Conservation (phyloP, 37 sponge, comb jelly and placozoan genomes). For the Crambe crambe region DNA sequence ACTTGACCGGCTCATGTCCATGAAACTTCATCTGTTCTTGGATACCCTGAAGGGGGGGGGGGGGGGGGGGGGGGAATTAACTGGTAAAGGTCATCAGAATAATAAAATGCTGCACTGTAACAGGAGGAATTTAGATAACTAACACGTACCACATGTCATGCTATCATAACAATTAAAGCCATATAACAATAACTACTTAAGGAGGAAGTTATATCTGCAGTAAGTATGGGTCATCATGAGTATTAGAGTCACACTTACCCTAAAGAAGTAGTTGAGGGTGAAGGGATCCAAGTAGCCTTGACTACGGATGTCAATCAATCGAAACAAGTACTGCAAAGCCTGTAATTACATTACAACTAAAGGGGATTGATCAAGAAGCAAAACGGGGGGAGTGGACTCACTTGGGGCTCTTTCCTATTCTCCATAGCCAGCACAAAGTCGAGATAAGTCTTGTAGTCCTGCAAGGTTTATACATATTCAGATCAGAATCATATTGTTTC, state of each 20-base stretch:
- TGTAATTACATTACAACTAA: constrained; percentile 4
- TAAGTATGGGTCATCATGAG: not conserved
- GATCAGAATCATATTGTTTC: not conserved
- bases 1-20: constrained; percentile 86
- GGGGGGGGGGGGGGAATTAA: not conserved
- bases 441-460: constrained; percentile 97
- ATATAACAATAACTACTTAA: too few species aligned
- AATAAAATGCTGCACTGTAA: too few species aligned
- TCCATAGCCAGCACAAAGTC: constrained; percentile 99
- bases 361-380: not conserved
- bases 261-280: constrained; percentile 91
- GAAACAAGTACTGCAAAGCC: constrained; percentile 93
- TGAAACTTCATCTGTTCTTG: constrained; percentile 83
- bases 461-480: not conserved
- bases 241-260: constrained; percentile 35
- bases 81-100: not conserved
- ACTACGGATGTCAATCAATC: constrained; percentile 88
- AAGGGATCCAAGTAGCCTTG: constrained; percentile 79
- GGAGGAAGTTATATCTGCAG: too few species aligned
- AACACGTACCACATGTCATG: not conserved
- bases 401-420: constrained; percentile 88
- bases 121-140: not conserved
- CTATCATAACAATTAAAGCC: too few species aligned
- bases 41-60: constrained; percentile 62
- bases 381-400: not conserved